These are phyloP conservation scores for Pedionomus torquatus DNA, from an alignment of 2,113 vertebrate species.

Conservation along the genomic window DNA sequence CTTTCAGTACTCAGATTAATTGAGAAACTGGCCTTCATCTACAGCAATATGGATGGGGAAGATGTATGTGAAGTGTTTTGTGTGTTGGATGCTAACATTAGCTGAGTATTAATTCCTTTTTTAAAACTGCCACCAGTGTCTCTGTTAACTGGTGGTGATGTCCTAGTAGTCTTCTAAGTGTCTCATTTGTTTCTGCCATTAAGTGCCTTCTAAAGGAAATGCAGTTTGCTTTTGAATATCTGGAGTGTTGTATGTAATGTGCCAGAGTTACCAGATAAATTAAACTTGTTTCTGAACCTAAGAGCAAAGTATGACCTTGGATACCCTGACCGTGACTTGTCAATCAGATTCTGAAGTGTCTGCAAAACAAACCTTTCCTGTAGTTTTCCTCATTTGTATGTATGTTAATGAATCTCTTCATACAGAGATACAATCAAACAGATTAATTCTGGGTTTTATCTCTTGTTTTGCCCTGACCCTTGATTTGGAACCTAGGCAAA, in stretches of 20 bases:
- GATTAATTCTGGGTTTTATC: neutral
- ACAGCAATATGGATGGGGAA: neutral
- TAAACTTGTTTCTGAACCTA: neutral
- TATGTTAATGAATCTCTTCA: neutral
- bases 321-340: neutral
- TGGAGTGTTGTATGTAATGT: neutral
- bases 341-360: neutral
- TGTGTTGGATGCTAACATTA: neutral
- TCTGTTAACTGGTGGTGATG: neutral
- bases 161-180: neutral
- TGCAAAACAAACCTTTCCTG: neutral
- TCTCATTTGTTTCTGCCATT: neutral
- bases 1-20: neutral
- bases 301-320: neutral
- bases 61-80: neutral
- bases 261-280: neutral
- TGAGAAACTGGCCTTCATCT: neutral
- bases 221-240: neutral
- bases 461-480: neutral
- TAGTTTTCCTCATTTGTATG: neutral
- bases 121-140: neutral
- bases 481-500: neutral
- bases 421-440: neutral
- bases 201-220: neutral
- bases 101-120: neutral